Conservation (phyloP, 1,140 invertebrate genomes). For the Zaprionus davidi region DNA sequence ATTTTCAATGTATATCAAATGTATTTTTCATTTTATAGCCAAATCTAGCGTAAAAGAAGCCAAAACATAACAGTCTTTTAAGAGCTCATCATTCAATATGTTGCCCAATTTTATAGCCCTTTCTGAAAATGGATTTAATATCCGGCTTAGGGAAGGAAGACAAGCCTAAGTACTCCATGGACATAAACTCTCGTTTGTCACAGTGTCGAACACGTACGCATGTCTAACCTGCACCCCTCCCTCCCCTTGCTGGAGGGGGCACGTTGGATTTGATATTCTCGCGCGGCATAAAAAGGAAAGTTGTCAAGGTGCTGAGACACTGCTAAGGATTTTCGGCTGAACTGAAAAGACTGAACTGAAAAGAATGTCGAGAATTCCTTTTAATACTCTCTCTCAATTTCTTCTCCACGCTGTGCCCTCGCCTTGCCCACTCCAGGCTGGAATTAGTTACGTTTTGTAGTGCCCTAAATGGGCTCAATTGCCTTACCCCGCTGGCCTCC, state of each 20-base stretch:
- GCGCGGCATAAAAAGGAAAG: background rate
- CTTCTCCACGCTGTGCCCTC: conserved; percentile 29
- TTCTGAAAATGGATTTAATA: conserved; percentile 24
- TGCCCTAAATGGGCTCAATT: conserved; percentile 55
- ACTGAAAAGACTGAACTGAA: conserved; percentile 35
- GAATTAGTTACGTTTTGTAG: conserved; percentile 72
- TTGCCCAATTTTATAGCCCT: background rate
- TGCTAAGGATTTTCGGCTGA: conserved; percentile 20
- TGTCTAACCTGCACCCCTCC: background rate
- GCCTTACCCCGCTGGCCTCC: conserved; percentile 10
- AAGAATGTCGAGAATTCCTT: conserved; percentile 21
- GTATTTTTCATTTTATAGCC: too few species aligned
- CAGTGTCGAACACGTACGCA: background rate
- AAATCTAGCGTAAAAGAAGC: too few species aligned
- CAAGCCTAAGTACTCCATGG: background rate
- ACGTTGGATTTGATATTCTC: background rate
- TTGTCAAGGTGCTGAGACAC: conserved; percentile 1
- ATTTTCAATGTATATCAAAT: too few species aligned
- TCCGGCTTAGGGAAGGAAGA: conserved; percentile 13
- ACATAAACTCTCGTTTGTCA: background rate
- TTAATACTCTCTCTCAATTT: background rate
- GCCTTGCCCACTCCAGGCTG: conserved; percentile 24
- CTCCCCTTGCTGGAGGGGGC: background rate
- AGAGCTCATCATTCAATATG: background rate
- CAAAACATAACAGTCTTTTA: background rate